Base-by-base conservation (phyloP, 2,888 invertebrate species). In the Nematopogon swammerdamellus region DNA sequence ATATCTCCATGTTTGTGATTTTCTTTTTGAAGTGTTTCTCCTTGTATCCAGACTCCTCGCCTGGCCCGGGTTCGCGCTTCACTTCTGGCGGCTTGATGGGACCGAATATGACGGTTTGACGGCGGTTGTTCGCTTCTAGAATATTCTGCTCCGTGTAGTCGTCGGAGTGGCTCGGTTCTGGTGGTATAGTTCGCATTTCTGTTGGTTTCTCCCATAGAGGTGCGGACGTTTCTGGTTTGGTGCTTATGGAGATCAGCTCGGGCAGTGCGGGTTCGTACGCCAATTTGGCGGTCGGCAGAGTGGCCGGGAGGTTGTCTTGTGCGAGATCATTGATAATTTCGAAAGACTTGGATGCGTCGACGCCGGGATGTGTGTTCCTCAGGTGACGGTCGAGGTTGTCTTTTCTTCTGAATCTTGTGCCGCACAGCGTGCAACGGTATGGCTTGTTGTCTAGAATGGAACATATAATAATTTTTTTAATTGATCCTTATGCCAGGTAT, bases 381-480 rank as follows among this genome's bases (percentile, higher is more conserved):
- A 90, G 79, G 64, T 92, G 92, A 0, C 92, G 81, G 52, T 85
- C 83, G 52, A 92, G 76, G 63, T 92, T 92, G 64, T 92, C 92
- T 63, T 88, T 89, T 52, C 92, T 77, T 45, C 87, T 75, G 62
- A 91, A 91, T 43, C 82, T 82, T 8, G 86, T 85, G 36, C 82
- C 80, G 65, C 92, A 92, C 19, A 86, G 79, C 53, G 81, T 81
- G 63, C 92, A 92, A 18, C 83, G 83, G 60, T 84, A 92, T 3
- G 85, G 86, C 58, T 87, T 85, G 3, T 80, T 79, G 60, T 85
- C 90, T 88, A 63, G 48, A 68, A 70, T 51, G 49, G 60, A 53
- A 52, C 18, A 49, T n/a, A n/a, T n/a, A 16, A 18, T 42, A 46
- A 18, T 44, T n/a, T n/a, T n/a, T n/a, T n/a, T n/a, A n/a, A n/a